Conservation (phyloP, 2,797 vertebrate genomes). For the Pristis pectinata region DNA sequence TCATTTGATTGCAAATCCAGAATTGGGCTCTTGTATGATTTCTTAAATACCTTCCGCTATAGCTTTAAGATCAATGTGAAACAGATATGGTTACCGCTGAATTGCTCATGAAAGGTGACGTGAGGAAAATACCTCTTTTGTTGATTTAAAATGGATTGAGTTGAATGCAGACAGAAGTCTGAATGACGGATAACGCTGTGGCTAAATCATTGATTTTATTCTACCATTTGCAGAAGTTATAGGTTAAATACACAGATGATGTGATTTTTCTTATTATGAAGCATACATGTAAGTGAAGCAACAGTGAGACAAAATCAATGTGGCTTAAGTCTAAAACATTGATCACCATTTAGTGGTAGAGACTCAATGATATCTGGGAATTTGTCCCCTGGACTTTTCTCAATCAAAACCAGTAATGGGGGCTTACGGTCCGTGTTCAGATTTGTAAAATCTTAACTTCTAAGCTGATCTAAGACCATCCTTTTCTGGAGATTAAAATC, state of each 20-base stretch:
- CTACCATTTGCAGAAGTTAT: neutral
- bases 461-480: too few relatives aligned
- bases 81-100: neutral
- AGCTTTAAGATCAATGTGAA: neutral
- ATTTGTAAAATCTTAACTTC: neutral
- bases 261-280: neutral
- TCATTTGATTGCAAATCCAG: neutral
- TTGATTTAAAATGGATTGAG: slow-evolving; percentile 15
- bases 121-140: neutral
- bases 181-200: slow-evolving; percentile 14
- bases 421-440: neutral
- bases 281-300: neutral
- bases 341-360: neutral
- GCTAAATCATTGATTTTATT: slow-evolving; percentile 15
- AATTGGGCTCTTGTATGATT: neutral
- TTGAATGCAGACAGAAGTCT: neutral
- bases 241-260: neutral
- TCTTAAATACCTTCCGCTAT: neutral
- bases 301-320: neutral
- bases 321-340: neutral
- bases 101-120: neutral
- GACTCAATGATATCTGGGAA: neutral
- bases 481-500: too few relatives aligned
- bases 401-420: too few relatives aligned
- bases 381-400: too few relatives aligned